A percentile compares a stretch with the other conserved stretches of the same genome.
Evolutionary conservation across 2,888 invertebrate genomes (phyloP).

Genomic region (Colostygia pectinataria): DNA sequence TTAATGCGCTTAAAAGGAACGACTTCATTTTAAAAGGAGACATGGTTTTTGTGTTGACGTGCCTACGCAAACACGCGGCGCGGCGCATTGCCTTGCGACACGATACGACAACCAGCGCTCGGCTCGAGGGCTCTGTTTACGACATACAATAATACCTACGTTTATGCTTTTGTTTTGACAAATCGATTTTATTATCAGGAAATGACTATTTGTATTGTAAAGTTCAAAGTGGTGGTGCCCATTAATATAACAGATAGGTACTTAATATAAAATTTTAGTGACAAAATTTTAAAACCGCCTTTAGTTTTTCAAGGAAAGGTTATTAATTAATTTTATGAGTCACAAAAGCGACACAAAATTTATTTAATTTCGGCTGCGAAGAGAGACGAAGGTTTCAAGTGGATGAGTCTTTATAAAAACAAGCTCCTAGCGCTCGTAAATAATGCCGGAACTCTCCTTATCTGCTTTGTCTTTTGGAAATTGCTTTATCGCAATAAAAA

Average conservation of each 20-base stretch:
- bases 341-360: conserved; percentile 50
- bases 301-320: conserved; percentile 50
- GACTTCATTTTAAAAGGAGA: conserved; percentile 59
- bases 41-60: conserved; percentile 47
- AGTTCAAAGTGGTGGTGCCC: too few species aligned
- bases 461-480: conserved; percentile 48
- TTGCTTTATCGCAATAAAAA: conserved; percentile 54
- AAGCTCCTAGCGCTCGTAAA: conserved; percentile 39
- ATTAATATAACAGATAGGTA: too few species aligned
- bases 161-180: conserved; percentile 13
- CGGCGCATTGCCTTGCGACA: not conserved
- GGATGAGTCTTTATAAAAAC: conserved; percentile 40
- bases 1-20: conserved; percentile 70
- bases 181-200: conserved; percentile 12
- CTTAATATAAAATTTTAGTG: too few species aligned
- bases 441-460: conserved; percentile 52
- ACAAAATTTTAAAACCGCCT: not conserved
- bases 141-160: too few species aligned
- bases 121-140: conserved; percentile 1
- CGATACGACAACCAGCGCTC: not conserved
- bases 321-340: conserved; percentile 58
- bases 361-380: conserved; percentile 39
- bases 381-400: conserved; percentile 64
- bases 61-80: conserved; percentile 42
- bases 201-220: not conserved